Conservation (phyloP, 2,113 vertebrate genomes). For the Numenius arquata region DNA sequence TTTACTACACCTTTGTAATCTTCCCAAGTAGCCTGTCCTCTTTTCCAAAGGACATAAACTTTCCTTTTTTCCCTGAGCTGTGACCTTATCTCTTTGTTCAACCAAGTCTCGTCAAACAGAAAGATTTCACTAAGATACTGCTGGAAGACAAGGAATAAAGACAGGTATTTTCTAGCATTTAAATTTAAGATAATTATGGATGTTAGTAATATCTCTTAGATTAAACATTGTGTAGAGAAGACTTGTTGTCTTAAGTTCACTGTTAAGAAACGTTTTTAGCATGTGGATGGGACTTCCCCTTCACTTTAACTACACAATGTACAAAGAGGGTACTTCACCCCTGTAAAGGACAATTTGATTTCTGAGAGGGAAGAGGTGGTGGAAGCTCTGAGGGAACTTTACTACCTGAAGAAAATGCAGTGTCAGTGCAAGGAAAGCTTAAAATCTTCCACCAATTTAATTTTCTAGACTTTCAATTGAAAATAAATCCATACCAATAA, state of each 20-base stretch:
- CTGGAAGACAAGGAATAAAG: neutral
- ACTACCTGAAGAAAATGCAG: neutral
- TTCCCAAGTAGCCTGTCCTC: too few species aligned
- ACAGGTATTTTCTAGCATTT: neutral
- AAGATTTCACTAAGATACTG: neutral
- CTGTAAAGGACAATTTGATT: neutral
- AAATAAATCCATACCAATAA: neutral
- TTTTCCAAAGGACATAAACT: too few species aligned
- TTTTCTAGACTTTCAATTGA: neutral
- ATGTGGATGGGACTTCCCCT: neutral
- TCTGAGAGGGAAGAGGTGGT: neutral
- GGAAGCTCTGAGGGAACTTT: neutral
- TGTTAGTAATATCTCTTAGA: neutral
- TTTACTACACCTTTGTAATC: too few species aligned
- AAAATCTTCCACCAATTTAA: neutral
- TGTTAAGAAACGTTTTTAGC: neutral
- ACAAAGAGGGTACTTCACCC: neutral
- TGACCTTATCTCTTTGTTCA: too few species aligned
- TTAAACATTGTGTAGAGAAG: neutral
- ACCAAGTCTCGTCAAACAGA: neutral
- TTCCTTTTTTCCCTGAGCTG: too few species aligned
- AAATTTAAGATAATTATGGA: neutral
- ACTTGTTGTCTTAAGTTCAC: neutral
- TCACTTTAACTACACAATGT: neutral
- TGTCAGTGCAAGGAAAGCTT: neutral